Percentiles rank a stretch among this genome's conserved stretches.
Evolutionary conservation across 1,140 invertebrate genomes (phyloP).

Genomic region (Drosophila kohkoa): DNA sequence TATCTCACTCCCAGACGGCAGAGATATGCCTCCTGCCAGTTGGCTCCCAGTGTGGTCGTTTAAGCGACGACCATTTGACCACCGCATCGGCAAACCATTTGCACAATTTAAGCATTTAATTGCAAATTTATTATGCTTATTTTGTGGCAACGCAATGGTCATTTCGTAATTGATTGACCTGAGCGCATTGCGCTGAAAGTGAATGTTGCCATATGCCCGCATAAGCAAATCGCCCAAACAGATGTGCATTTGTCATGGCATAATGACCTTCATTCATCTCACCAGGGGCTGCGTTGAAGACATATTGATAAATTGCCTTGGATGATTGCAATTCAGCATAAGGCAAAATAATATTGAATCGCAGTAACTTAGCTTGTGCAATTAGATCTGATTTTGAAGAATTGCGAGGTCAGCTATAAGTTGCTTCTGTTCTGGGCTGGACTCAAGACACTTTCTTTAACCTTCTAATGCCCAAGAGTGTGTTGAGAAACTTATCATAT

Average conservation of each 20-base stretch:
- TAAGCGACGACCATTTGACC: constrained; percentile 58
- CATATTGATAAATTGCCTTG: constrained; percentile 6
- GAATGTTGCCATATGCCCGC: constrained; percentile 31
- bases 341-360: no score
- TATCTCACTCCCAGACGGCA: constrained; percentile 47
- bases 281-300: not conserved
- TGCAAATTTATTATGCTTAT: constrained; percentile 80
- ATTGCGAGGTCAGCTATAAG: no score
- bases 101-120: constrained; percentile 81
- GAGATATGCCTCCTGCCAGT: constrained; percentile 12
- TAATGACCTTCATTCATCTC: constrained; percentile 47
- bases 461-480: no score
- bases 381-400: no score
- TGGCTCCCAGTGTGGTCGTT: constrained; percentile 50
- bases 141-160: constrained; percentile 57
- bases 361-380: no score
- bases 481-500: no score
- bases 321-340: not conserved
- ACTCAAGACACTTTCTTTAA: no score
- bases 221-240: constrained; percentile 13
- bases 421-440: no score
- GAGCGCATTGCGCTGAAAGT: constrained; percentile 37
- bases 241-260: constrained; percentile 45
- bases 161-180: constrained; percentile 75
- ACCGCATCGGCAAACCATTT: constrained; percentile 67